phyloP scores from a whole-genome alignment of 2,797 vertebrate species.

The Myiotriccus ornatus region DNA sequence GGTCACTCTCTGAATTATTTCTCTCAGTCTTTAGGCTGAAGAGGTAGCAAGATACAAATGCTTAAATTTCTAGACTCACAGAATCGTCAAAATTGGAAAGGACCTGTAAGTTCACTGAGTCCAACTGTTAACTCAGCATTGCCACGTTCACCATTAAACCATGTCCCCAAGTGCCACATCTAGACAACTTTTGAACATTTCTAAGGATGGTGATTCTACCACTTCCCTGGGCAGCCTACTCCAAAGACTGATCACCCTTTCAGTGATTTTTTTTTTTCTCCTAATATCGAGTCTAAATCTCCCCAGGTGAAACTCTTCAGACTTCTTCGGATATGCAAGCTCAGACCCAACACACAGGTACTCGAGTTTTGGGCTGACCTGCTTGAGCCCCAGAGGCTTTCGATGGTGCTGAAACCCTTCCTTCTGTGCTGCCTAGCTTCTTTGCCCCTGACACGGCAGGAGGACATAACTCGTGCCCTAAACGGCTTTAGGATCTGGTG shows the following conservation, averaged over 20 bases:
- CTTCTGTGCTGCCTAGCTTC: rapidly evolving
- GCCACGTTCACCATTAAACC: background rate
- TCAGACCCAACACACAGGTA: rapidly evolving
- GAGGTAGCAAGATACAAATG: rapidly evolving
- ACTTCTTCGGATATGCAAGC: background rate
- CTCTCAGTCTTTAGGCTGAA: background rate
- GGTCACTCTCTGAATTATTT: background rate
- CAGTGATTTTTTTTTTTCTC: too few relatives aligned
- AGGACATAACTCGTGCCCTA: rapidly evolving
- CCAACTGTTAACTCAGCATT: background rate
- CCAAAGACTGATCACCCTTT: background rate
- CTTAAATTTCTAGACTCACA: background rate
- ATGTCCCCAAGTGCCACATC: rapidly evolving
- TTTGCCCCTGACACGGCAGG: background rate
- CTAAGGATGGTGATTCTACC: background rate
- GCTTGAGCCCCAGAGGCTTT: rapidly evolving
- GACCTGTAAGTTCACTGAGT: background rate
- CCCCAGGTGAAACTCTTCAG: background rate
- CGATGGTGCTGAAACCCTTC: background rate
- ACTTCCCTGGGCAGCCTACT: background rate
- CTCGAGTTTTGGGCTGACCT: background rate
- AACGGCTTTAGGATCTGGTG: rapidly evolving
- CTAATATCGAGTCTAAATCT: too few relatives aligned
- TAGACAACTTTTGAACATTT: background rate
- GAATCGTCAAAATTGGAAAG: too few relatives aligned